A percentile compares a stretch with the other conserved stretches of the same genome.
Conservation (phyloP, 2,113 vertebrate genomes). For the Pangasianodon gigas region DNA sequence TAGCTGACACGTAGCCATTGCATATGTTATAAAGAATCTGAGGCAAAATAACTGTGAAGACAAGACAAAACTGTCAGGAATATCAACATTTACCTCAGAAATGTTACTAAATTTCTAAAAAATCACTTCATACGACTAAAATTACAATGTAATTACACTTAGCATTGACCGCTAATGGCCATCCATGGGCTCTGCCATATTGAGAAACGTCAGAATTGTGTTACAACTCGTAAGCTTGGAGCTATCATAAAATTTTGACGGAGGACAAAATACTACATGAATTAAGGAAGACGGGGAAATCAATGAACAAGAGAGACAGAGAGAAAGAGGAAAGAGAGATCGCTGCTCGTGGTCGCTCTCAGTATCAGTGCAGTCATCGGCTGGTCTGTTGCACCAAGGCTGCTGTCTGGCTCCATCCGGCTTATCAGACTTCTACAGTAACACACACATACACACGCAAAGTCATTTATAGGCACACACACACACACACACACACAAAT, state of each 20-base stretch:
- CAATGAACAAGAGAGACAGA: neutral
- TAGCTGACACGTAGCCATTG: neutral
- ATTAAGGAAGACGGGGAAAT: neutral
- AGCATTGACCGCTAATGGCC: neutral
- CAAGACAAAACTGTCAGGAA: neutral
- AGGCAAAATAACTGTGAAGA: neutral
- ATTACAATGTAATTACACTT: neutral
- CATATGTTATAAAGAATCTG: neutral
- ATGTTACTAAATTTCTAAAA: neutral
- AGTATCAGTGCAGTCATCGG: conserved; percentile 75
- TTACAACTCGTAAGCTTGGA: neutral
- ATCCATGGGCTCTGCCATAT: neutral
- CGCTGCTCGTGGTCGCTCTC: neutral
- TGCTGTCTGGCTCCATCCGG: conserved; percentile 74
- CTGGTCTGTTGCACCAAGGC: conserved; percentile 61
- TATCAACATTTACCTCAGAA: neutral
- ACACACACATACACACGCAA: conserved; percentile 43
- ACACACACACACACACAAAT: conserved; percentile 17
- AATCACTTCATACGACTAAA: neutral
- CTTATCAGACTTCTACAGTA: conserved; percentile 74
- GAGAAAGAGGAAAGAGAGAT: neutral
- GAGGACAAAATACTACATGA: neutral
- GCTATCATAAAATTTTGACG: neutral
- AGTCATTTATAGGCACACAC: conserved; percentile 43
- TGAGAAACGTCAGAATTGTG: neutral